Percentiles rank a stretch among this genome's conserved stretches.
Conservation (phyloP, 2,797 vertebrate genomes). For the Urophycis tenuis region DNA sequence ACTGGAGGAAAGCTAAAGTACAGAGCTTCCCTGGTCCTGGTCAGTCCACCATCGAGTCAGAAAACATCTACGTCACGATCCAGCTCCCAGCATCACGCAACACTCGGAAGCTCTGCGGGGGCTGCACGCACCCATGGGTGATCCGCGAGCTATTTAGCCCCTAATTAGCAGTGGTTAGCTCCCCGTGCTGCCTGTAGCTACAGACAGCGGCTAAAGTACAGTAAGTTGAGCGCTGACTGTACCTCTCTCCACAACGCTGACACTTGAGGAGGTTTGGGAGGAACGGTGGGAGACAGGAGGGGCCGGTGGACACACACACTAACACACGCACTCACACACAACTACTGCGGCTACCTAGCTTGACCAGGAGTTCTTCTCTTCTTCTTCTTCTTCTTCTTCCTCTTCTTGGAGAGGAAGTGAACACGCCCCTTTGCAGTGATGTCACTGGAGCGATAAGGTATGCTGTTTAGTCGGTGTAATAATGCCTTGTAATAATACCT, state of each 20-base stretch:
- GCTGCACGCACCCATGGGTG: background rate
- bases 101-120: background rate
- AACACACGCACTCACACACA: background rate
- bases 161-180: background rate
- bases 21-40: background rate
- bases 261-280: background rate
- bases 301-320: conserved; percentile 31
- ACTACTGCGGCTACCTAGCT: conserved; percentile 17
- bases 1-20: no score
- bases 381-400: conserved; percentile 14
- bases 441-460: conserved; percentile 5
- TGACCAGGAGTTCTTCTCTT: conserved; percentile 26
- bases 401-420: conserved; percentile 19
- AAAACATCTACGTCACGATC: background rate
- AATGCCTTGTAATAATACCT: background rate
- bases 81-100: background rate
- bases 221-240: background rate
- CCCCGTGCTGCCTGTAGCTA: no score
- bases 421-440: conserved; percentile 31
- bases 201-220: background rate
- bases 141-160: background rate
- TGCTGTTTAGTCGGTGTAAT: no score
- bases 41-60: background rate
- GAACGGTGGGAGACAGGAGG: background rate
- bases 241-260: background rate